These are phyloP conservation scores for Zoanthus gigantus DNA, from an alignment of 92 coral and sea anemone genomes.

Conservation along the genomic window DNA sequence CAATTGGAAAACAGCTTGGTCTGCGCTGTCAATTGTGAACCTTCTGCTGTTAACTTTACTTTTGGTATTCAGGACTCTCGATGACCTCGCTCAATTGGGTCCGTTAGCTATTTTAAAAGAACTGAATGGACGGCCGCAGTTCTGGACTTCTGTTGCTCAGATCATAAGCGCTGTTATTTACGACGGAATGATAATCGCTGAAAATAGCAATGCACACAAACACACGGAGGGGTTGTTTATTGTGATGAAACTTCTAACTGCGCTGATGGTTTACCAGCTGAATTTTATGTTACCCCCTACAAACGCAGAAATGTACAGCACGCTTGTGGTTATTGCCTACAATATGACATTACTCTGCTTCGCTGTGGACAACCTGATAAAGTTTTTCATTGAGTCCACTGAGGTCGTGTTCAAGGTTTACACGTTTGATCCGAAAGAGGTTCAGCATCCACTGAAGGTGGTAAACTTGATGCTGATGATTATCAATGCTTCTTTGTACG, in stretches of 20 bases:
- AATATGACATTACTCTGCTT: slow-evolving; percentile 29
- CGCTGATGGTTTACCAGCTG: slow-evolving; percentile 25
- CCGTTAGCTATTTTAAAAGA: neutral
- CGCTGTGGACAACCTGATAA: slow-evolving; percentile 24
- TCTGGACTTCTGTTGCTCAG: slow-evolving; percentile 41
- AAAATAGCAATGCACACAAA: slow-evolving; percentile 26
- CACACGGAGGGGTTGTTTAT: slow-evolving; percentile 13
- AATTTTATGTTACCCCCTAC: slow-evolving; percentile 37
- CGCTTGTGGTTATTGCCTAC: slow-evolving; percentile 15
- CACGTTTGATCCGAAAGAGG: neutral
- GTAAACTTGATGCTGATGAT: slow-evolving; percentile 30
- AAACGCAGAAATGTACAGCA: neutral
- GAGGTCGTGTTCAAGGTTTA: slow-evolving; percentile 38
- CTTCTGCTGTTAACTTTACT: neutral
- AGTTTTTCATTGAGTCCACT: slow-evolving; percentile 35
- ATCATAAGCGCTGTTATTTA: slow-evolving; percentile 13
- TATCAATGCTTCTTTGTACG: slow-evolving; percentile 26
- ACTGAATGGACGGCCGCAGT: slow-evolving; percentile 25
- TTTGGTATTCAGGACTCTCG: neutral
- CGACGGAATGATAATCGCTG: slow-evolving; percentile 21
- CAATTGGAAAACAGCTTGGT: slow-evolving; percentile 23
- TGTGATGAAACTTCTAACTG: slow-evolving; percentile 31
- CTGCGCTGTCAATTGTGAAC: slow-evolving; percentile 3
- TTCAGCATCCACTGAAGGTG: slow-evolving; percentile 19
- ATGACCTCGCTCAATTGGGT: neutral